Base-by-base conservation (phyloP, 2,113 vertebrate genomes). In the Sterrhoptilus dennistouni region DNA sequence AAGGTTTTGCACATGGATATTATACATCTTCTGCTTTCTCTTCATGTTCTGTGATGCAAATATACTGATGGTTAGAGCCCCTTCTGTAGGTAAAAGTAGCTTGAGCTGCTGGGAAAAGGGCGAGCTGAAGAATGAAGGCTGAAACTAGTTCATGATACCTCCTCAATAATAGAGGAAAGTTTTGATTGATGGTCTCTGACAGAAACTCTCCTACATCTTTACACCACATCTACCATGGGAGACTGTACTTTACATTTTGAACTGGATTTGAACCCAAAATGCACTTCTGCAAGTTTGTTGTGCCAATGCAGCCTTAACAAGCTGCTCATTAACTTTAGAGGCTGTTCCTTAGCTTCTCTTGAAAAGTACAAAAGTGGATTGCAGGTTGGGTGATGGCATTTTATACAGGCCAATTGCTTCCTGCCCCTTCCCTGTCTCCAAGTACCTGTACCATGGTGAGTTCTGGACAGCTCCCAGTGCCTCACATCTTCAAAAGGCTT, bases 251-350 rank as follows among this genome's bases (percentile, higher is more conserved):
- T 89, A 63, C 11, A 1, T 69, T 93, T 91, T 92, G 83, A 89
- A 91, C 94, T 72, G 42, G 33, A 60, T 92, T 95, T 96, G 96
- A 96, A 96, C 87, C 83, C 45, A 90, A 35, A 95, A 83, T 33
- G 35, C 65, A 65, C 28, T 72, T 96, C 91, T n/a, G 21, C 11
- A 14, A 6, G 3, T 91, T 91, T 83, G 18, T 83, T 65, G 29
- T 94, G 90, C 59, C 14, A 74, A 1, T 45, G 68, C 25, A 68
- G 60, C 63, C 57, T 79, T 63, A 64, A 91, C 80, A 89, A 56
- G 54, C 50, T 44, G 12, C 71, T 93, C 42, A 33, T 90, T 96
- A 77, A 71, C 63, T 85, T 89, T 38, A 52, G 72, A 93, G 96
- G 33, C 72, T 88, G 93, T 93, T 90, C 35, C 42, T 79, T 97